phyloP scores from a whole-genome alignment of 2,113 vertebrate genomes.

The Cyanoderma ruficeps region DNA sequence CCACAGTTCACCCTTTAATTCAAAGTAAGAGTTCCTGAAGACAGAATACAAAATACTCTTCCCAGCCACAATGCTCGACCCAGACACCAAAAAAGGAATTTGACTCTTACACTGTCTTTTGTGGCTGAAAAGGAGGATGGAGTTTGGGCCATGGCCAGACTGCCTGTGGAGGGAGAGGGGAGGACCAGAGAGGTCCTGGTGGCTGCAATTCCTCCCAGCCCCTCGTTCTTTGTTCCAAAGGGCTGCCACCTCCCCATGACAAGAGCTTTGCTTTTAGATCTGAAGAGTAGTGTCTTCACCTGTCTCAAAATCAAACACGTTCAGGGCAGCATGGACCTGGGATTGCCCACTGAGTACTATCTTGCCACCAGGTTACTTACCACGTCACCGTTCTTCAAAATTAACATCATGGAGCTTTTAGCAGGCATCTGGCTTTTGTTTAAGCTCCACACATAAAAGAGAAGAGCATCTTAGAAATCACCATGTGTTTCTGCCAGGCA shows the following conservation, averaged over 20 bases:
- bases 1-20: background rate
- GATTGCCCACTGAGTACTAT: rapidly evolving
- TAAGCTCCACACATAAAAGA: background rate
- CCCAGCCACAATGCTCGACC: background rate
- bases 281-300: background rate
- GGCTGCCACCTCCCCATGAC: background rate
- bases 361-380: background rate
- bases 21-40: background rate
- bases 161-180: background rate
- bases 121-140: background rate
- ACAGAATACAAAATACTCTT: background rate
- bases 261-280: background rate
- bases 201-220: background rate
- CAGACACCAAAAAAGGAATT: background rate
- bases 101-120: background rate
- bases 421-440: background rate
- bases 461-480: background rate
- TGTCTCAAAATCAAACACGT: background rate
- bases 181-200: background rate
- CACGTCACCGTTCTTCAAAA: background rate
- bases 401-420: background rate
- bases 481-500: rapidly evolving
- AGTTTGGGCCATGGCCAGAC: background rate
- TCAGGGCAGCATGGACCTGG: background rate
- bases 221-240: background rate